Conservation (phyloP, 2,888 invertebrate species). For the Scaptodrosophila latifasciaeformis region DNA sequence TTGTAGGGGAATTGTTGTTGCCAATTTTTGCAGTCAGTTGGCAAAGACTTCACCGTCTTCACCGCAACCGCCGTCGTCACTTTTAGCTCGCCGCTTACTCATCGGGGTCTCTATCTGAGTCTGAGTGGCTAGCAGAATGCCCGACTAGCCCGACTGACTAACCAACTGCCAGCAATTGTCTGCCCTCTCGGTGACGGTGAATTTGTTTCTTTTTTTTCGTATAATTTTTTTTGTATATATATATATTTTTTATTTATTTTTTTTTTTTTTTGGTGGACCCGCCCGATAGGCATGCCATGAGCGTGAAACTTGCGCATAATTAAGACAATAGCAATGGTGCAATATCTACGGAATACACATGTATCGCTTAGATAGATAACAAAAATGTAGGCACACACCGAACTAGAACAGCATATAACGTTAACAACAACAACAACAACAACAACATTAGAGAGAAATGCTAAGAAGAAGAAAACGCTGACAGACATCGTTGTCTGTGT, state of each 20-base stretch:
- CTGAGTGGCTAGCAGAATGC: too few species aligned
- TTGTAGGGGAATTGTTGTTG: too few species aligned
- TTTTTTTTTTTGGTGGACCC: constrained; percentile 2
- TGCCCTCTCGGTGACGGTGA: too few species aligned
- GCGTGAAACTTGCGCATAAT: constrained; percentile 49
- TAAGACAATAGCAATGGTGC: constrained; percentile 51
- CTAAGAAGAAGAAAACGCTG: background rate
- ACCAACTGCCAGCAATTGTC: too few species aligned
- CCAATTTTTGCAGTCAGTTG: background rate
- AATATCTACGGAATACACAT: constrained; percentile 10
- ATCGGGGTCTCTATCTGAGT: too few species aligned
- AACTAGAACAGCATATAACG: background rate
- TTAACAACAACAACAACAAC: background rate
- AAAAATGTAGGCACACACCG: constrained; percentile 17
- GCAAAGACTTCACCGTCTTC: background rate
- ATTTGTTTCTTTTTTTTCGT: too few species aligned
- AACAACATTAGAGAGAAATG: background rate
- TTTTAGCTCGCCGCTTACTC: too few species aligned
- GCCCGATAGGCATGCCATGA: constrained; percentile 50
- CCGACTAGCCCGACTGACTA: too few species aligned
- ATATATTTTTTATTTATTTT: too few species aligned
- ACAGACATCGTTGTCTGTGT: background rate
- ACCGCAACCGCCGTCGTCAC: too few species aligned
- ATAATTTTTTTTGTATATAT: too few species aligned
- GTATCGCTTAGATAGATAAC: constrained; percentile 21